Percentiles rank a stretch among this genome's conserved stretches.
Evolutionary conservation across 2,888 invertebrate species (phyloP).

Genomic region (Protonemura montana): DNA sequence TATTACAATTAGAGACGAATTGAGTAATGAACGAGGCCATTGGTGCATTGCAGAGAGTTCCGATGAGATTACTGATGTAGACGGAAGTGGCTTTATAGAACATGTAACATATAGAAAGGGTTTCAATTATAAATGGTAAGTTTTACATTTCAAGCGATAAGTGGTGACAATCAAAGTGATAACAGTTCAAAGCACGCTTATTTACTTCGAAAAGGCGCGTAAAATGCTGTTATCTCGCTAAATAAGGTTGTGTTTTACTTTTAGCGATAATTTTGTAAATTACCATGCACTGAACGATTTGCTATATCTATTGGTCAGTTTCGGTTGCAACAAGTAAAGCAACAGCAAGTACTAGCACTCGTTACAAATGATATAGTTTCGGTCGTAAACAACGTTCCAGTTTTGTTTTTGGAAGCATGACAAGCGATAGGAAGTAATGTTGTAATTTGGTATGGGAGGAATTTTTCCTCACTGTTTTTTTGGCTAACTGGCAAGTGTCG

Average conservation of each 20-base stretch:
- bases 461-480: no score
- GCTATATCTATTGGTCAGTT: neutral
- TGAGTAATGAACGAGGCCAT: neutral
- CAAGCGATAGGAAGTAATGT: no score
- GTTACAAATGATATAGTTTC: no score
- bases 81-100: neutral
- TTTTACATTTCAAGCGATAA: neutral
- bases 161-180: neutral
- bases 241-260: neutral
- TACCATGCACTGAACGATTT: neutral
- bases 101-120: neutral
- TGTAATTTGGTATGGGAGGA: no score
- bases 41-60: neutral
- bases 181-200: neutral
- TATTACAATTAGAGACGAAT: neutral
- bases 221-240: neutral
- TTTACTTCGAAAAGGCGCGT: neutral
- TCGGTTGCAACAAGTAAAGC: neutral
- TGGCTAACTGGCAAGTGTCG: no score
- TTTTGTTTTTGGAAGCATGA: no score
- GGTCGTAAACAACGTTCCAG: no score
- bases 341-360: no score
- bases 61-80: neutral
- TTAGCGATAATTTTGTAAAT: neutral
- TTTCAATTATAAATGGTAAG: neutral